These are phyloP conservation scores for Chrysaora quinquecirrha DNA, from an alignment of 30 jellyfish, hydroid and myxozoan genomes.

Conservation along the genomic window DNA sequence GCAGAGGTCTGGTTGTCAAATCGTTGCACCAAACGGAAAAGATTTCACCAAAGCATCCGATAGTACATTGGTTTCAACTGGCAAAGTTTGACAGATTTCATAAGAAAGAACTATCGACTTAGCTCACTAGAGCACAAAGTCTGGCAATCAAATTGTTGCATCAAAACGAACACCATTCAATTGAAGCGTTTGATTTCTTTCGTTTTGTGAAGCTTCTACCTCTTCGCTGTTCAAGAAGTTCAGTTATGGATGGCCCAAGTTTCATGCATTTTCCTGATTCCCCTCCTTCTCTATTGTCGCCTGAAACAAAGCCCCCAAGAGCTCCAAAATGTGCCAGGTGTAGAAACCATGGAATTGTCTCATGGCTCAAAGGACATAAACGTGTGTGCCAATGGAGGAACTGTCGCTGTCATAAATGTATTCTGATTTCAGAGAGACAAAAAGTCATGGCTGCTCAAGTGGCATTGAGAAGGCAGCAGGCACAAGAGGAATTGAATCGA, in stretches of 20 bases:
- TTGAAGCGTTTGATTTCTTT: too few relatives aligned
- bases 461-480: slow-evolving; percentile 87
- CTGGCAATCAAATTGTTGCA: too few relatives aligned
- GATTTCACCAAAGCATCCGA: too few relatives aligned
- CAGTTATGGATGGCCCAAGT: slow-evolving; percentile 68
- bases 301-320: slow-evolving; percentile 94
- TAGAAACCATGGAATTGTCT: slow-evolving; percentile 82
- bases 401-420: slow-evolving; percentile 83
- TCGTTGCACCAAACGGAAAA: too few relatives aligned
- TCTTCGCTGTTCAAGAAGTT: too few relatives aligned
- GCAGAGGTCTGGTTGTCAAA: too few relatives aligned
- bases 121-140: too few relatives aligned
- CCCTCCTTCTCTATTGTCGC: slow-evolving; percentile 78
- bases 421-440: slow-evolving; percentile 78
- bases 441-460: slow-evolving; percentile 93
- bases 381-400: slow-evolving; percentile 85
- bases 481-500: slow-evolving; percentile 82
- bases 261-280: slow-evolving; percentile 74
- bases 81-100: too few relatives aligned
- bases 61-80: too few relatives aligned
- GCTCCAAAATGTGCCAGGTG: slow-evolving; percentile 94
- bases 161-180: too few relatives aligned
- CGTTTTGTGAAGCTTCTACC: too few relatives aligned
- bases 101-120: too few relatives aligned
- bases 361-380: slow-evolving; percentile 88